Evolutionary conservation across 2,797 vertebrate species (phyloP).

Genomic region (Pseudochirops cupreus): DNA sequence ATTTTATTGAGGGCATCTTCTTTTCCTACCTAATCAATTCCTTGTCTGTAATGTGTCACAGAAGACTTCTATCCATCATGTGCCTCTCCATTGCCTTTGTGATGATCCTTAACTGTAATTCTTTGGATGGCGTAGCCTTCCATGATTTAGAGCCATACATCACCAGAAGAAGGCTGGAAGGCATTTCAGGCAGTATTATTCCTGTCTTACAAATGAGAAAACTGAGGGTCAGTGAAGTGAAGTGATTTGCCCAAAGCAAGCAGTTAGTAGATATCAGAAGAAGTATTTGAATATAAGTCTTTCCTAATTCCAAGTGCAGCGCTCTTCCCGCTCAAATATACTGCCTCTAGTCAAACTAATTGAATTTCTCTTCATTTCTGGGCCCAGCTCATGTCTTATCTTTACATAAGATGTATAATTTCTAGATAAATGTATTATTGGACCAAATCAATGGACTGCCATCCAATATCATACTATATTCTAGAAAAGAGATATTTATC

Average conservation of each 20-base stretch:
- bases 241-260: not conserved
- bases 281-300: not conserved
- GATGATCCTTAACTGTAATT: not conserved
- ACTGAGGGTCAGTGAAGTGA: not conserved
- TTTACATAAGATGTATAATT: not conserved
- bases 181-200: not conserved
- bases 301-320: not conserved
- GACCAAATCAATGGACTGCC: not conserved
- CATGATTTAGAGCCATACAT: not conserved
- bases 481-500: not conserved
- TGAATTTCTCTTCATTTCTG: not conserved
- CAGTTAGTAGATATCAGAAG: not conserved
- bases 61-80: not conserved
- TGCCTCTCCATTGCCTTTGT: not conserved
- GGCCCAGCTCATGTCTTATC: not conserved
- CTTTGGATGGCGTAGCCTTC: not conserved
- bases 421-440: not conserved
- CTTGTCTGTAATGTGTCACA: not conserved
- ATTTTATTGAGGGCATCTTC: not conserved
- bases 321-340: not conserved
- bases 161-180: not conserved
- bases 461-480: not conserved
- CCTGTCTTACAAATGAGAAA: not conserved
- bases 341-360: not conserved
- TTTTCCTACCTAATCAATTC: not conserved